Conservation (phyloP, 2,113 vertebrate genomes). For the Grus americana region DNA sequence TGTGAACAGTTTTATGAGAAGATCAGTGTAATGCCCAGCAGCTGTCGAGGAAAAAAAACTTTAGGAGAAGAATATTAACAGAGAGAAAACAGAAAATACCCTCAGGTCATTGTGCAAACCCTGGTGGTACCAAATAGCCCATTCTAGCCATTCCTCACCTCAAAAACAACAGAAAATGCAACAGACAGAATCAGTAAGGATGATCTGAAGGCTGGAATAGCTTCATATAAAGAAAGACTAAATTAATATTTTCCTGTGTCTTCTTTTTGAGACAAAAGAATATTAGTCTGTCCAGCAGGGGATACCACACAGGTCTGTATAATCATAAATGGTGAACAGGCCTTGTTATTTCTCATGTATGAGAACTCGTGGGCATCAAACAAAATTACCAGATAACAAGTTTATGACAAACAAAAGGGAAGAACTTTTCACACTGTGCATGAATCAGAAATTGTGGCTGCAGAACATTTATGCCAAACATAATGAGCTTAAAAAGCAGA, state of each 20-base stretch:
- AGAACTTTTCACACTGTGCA: neutral
- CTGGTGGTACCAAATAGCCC: too few species aligned
- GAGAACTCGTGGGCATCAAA: neutral
- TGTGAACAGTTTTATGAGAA: too few species aligned
- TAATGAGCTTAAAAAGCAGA: slow-evolving; percentile 29
- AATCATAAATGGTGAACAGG: neutral
- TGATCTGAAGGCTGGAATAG: neutral
- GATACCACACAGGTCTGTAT: neutral
- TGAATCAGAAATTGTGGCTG: neutral
- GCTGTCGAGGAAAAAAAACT: too few species aligned
- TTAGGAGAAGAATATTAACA: too few species aligned
- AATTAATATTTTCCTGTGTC: neutral
- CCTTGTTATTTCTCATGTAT: neutral
- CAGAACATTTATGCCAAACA: neutral
- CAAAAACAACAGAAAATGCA: neutral
- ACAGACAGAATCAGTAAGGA: neutral
- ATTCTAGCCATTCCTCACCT: neutral
- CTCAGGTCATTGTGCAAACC: too few species aligned
- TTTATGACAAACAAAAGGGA: neutral
- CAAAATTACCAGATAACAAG: neutral
- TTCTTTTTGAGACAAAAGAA: neutral
- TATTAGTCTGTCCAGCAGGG: neutral
- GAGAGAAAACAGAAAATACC: too few species aligned
- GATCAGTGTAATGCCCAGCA: too few species aligned
- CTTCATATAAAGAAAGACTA: neutral